A percentile compares a stretch with the other conserved stretches of the same genome.
These are phyloP conservation scores for Vireo altiloquus DNA, from an alignment of 2,113 vertebrate species.

Conservation along the genomic window DNA sequence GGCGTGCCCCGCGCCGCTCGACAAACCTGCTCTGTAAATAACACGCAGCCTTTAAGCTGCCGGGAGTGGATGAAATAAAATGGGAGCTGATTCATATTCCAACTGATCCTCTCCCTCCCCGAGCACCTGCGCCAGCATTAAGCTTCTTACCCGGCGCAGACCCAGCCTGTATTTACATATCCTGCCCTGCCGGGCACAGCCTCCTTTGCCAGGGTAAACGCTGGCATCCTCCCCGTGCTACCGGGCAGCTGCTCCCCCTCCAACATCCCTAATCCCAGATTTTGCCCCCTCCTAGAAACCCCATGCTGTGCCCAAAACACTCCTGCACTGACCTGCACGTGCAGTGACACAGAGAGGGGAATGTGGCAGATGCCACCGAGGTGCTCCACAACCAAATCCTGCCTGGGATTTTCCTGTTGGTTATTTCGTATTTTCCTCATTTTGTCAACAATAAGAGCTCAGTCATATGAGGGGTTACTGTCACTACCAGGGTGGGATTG, in stretches of 20 bases:
- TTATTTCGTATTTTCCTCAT: background rate
- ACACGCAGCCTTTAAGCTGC: background rate
- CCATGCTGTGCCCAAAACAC: rapidly evolving
- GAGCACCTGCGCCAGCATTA: background rate
- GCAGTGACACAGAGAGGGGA: background rate
- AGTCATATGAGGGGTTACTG: background rate
- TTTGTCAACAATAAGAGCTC: background rate
- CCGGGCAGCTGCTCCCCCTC: background rate
- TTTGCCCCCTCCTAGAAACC: background rate
- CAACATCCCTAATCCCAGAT: background rate
- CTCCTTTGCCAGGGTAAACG: background rate
- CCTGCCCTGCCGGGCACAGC: background rate
- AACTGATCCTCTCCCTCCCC: background rate
- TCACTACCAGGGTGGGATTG: rapidly evolving
- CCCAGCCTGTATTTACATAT: background rate
- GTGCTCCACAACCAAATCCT: background rate
- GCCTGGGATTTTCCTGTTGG: background rate
- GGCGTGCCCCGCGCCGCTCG: background rate
- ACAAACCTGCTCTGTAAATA: slow-evolving; percentile 42
- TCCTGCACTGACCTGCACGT: rapidly evolving
- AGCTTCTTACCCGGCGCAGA: background rate
- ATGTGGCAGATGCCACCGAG: rapidly evolving
- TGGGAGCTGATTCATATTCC: slow-evolving; percentile 5
- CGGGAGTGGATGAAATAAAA: background rate
- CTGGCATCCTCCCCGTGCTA: background rate